Percentiles rank a stretch among this genome's conserved stretches.
Evolutionary conservation across 2,113 vertebrate genomes (phyloP).

Genomic region (Fregata magnificens): DNA sequence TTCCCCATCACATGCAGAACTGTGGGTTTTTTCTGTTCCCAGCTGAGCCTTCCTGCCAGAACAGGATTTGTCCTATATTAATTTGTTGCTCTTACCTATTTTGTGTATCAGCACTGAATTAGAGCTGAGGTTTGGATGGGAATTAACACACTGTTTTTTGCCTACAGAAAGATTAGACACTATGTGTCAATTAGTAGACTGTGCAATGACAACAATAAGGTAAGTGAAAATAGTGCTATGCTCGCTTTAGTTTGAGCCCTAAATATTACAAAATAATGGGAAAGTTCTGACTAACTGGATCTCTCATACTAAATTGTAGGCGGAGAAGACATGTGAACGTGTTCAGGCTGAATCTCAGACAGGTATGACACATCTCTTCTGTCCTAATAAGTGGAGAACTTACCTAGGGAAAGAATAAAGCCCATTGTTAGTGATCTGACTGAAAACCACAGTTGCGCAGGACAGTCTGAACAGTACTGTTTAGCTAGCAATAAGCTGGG

Average conservation of each 20-base stretch:
- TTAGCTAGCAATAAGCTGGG: background rate
- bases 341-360: slow-evolving; percentile 90
- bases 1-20: background rate
- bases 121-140: background rate
- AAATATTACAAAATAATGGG: background rate
- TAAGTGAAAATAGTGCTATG: slow-evolving; percentile 60
- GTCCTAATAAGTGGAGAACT: background rate
- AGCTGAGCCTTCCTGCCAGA: background rate
- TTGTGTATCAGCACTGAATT: background rate
- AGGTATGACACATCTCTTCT: slow-evolving; percentile 74
- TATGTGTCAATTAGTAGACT: slow-evolving; percentile 98
- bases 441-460: background rate
- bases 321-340: slow-evolving; percentile 85
- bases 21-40: background rate
- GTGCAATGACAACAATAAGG: slow-evolving; percentile 95
- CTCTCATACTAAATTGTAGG: slow-evolving; percentile 72
- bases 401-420: background rate
- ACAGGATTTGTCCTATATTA: background rate
- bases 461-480: background rate
- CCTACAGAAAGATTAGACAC: slow-evolving; percentile 97
- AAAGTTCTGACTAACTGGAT: slow-evolving; percentile 34
- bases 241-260: background rate
- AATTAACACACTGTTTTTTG: slow-evolving; percentile 63
- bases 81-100: background rate
- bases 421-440: background rate